A percentile compares a stretch with the other conserved stretches of the same genome.
These are phyloP conservation scores for Philereme transversata DNA, from an alignment of 2,888 invertebrate species.

Conservation along the genomic window DNA sequence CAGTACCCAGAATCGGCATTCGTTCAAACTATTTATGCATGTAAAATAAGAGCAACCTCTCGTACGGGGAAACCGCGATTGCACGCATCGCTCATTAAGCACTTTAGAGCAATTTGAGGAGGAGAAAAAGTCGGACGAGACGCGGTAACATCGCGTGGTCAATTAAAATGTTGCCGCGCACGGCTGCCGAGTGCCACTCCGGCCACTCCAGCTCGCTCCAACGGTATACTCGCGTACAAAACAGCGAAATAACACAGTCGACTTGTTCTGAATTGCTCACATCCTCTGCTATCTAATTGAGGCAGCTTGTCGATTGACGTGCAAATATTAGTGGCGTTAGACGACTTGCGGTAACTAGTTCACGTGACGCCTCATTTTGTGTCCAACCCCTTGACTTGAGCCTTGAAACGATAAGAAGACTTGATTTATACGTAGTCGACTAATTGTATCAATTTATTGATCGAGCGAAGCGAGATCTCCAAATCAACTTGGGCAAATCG, in stretches of 20 bases:
- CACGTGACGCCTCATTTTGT: constrained; percentile 35
- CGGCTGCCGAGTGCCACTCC: constrained; percentile 62
- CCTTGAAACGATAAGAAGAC: constrained; percentile 8
- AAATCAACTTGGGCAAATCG: too few species aligned
- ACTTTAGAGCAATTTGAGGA: constrained; percentile 83
- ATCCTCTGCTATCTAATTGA: constrained; percentile 70
- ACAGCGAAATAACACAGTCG: constrained; percentile 58
- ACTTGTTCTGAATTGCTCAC: constrained; percentile 66
- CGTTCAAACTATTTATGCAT: constrained; percentile 83
- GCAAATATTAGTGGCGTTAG: constrained; percentile 31
- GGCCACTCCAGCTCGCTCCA: constrained; percentile 25
- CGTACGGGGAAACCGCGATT: constrained; percentile 81
- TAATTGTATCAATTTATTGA: constrained; percentile 2
- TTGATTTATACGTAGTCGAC: background rate
- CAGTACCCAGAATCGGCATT: constrained; percentile 82
- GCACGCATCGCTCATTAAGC: constrained; percentile 84
- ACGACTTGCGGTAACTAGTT: constrained; percentile 29
- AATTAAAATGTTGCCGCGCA: constrained; percentile 79
- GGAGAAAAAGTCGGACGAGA: constrained; percentile 79
- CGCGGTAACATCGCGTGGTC: constrained; percentile 80
- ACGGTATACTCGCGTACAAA: constrained; percentile 47
- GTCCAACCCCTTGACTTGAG: constrained; percentile 16
- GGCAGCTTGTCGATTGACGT: constrained; percentile 49
- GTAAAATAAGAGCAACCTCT: constrained; percentile 80
- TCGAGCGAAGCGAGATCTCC: too few species aligned